Base-by-base conservation (phyloP, 2,113 vertebrate species). In the Petroica traversi region DNA sequence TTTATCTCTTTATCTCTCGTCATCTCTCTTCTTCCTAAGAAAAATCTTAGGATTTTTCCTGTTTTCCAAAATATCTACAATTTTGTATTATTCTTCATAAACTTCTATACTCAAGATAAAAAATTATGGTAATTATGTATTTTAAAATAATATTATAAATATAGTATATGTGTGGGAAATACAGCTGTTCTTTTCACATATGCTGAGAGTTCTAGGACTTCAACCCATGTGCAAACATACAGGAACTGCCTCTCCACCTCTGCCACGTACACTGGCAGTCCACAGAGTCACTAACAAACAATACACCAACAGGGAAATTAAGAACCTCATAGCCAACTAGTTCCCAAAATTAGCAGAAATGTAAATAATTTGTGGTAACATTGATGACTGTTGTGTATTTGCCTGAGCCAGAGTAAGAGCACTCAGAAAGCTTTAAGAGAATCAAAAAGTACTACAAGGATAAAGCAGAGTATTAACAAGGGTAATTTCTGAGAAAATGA, bases 401-500 rank as follows among this genome's bases (percentile, higher is more conserved):
- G 88, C 25, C 23, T 52, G 59, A 93, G 68, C 24, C 72, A 84
- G 34, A 88, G 66, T 46, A 78, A 95, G 91, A 89, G 95, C 54
- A 36, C 52, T 94, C 61, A 80, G 41, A 64, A 38, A 85, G 38
- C 64, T 96, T 38, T 66, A 83, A 94, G 40, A 59, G 74, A 96
- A 64, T 71, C 78, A 86, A 92, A 91, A 93, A 40, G 28, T 67
- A 95, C 76, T 49, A 31, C 52, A 76, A 79, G 61, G 77, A 89
- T 85, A 93, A 89, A 83, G 34, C n/a, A 81, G 92, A 74, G 38
- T 45, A 52, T 91, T 85, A 91, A 61, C 31, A 71, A 75, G 55
- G 68, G 59, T 33, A 66, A 66, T 94, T 95, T 94, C 76, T 89
- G 58, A 88, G 59, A 87, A 83, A 85, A 94, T 19, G 43, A 83